Conservation (phyloP, 2,797 vertebrate species). For the Pangasius djambal region DNA sequence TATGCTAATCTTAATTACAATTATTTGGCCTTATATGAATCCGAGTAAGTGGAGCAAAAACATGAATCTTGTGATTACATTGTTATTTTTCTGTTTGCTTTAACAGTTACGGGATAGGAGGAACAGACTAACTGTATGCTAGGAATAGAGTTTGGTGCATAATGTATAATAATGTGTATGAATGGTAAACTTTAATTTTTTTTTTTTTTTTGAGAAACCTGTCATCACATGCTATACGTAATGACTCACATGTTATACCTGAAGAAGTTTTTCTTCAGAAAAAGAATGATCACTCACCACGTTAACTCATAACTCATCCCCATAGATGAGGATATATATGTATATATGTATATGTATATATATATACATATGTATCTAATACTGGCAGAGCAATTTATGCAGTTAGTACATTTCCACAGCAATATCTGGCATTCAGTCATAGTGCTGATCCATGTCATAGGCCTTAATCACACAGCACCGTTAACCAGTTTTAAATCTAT, state of each 20-base stretch:
- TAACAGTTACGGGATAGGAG: slow-evolving; percentile 46
- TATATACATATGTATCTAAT: neutral
- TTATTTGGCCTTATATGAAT: slow-evolving; percentile 55
- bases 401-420: neutral
- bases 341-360: neutral
- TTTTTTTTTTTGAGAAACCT: neutral
- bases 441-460: neutral
- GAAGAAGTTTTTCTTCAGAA: neutral
- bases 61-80: slow-evolving; percentile 21
- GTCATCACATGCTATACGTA: neutral
- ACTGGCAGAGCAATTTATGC: neutral
- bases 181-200: neutral
- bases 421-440: neutral
- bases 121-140: neutral
- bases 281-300: neutral
- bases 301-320: neutral
- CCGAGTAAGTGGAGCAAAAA: slow-evolving; percentile 50
- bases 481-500: neutral
- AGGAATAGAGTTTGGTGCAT: neutral
- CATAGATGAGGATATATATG: neutral
- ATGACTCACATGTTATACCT: neutral
- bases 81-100: slow-evolving; percentile 36
- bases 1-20: slow-evolving; percentile 72
- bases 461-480: neutral
- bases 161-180: neutral